phyloP scores from a whole-genome alignment of 2,888 invertebrate genomes.

The Mimumesa dahlbomi region DNA sequence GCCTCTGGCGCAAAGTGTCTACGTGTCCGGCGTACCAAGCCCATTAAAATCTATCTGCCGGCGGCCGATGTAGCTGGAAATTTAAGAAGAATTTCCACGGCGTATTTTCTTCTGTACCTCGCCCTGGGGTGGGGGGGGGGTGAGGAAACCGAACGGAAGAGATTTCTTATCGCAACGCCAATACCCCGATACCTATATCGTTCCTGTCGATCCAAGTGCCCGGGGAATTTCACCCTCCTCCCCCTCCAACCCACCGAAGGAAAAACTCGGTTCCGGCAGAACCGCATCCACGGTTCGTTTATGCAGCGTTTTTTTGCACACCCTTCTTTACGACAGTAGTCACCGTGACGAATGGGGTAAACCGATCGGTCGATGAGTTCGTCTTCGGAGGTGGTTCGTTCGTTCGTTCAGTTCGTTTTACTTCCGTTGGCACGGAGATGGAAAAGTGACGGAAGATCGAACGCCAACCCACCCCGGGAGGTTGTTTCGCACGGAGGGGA shows the following conservation, averaged over 20 bases:
- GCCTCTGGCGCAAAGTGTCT: slow-evolving; percentile 73
- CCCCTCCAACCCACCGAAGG: too few species aligned
- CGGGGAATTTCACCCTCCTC: slow-evolving; percentile 17
- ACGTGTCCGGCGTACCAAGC: slow-evolving; percentile 76
- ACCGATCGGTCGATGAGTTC: slow-evolving; percentile 42
- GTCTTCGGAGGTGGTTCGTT: slow-evolving; percentile 9
- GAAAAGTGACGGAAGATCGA: neutral
- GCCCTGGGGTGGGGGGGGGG: neutral
- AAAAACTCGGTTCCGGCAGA: slow-evolving; percentile 12
- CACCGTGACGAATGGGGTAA: slow-evolving; percentile 43
- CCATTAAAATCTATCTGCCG: slow-evolving; percentile 77
- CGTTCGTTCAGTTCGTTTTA: neutral
- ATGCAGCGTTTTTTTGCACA: slow-evolving; percentile 17
- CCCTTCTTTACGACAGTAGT: slow-evolving; percentile 37
- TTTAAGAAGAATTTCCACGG: slow-evolving; percentile 72
- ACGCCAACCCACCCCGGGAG: neutral
- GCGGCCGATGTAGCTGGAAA: slow-evolving; percentile 65
- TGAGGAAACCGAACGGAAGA: neutral
- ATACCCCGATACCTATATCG: slow-evolving; percentile 4
- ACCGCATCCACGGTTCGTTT: slow-evolving; percentile 34
- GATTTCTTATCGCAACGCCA: slow-evolving; percentile 29
- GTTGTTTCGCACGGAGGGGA: neutral
- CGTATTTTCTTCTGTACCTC: slow-evolving; percentile 1
- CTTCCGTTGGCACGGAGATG: neutral
- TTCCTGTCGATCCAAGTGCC: neutral